Evolutionary conservation across 2,888 invertebrate genomes (phyloP).

Genomic region (Horisme vitalbata): DNA sequence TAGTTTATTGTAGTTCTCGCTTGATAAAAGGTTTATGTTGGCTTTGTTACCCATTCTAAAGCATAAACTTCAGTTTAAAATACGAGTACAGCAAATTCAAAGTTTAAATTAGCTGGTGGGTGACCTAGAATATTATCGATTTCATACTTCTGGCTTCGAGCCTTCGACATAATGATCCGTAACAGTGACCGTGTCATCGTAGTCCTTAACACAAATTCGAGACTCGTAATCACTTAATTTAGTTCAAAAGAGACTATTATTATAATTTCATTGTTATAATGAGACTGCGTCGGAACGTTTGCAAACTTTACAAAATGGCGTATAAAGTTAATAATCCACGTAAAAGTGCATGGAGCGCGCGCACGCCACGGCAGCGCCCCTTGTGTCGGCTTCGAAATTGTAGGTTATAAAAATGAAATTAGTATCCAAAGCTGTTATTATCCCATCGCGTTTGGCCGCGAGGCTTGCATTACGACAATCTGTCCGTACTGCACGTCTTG

Average conservation of each 20-base stretch:
- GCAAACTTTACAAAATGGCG: constrained; percentile 81
- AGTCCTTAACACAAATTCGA: constrained; percentile 71
- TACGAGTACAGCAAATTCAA: background rate
- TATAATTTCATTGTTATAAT: constrained; percentile 78
- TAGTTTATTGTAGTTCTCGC: constrained; percentile 52
- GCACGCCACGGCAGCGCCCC: constrained; percentile 81
- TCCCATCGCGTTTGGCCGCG: constrained; percentile 82
- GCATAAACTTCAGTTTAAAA: constrained; percentile 8
- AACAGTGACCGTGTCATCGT: constrained; percentile 70
- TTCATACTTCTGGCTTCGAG: constrained; percentile 14
- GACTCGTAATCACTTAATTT: constrained; percentile 79
- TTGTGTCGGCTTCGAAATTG: constrained; percentile 83
- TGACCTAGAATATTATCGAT: background rate
- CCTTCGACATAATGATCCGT: constrained; percentile 62
- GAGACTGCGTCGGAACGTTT: constrained; percentile 76
- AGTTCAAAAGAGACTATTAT: constrained; percentile 73
- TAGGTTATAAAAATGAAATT: constrained; percentile 84
- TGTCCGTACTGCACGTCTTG: constrained; percentile 83
- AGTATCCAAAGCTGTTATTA: constrained; percentile 83
- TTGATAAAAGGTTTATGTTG: constrained; percentile 48
- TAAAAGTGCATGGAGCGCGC: constrained; percentile 74
- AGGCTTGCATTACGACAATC: constrained; percentile 83
- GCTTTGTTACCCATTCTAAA: constrained; percentile 44
- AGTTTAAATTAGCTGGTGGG: background rate
- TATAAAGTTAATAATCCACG: constrained; percentile 82